A percentile compares a stretch with the other conserved stretches of the same genome.
phyloP scores from a whole-genome alignment of 2,888 invertebrate species.

The Erebia ligea region DNA sequence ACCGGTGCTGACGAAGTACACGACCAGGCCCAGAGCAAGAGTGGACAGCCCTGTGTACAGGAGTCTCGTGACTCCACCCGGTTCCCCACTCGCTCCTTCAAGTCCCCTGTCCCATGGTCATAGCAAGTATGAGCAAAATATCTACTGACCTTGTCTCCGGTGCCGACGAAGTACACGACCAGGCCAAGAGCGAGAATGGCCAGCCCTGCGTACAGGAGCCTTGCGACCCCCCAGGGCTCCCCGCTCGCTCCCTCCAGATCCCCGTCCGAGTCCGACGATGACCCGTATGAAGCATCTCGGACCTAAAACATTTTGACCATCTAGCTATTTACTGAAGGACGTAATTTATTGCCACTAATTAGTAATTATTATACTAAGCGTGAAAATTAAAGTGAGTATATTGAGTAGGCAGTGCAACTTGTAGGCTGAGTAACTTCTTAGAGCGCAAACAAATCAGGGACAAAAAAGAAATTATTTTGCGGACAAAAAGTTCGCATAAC shows the following conservation, averaged over 20 bases:
- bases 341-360: not conserved
- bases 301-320: conserved; percentile 79
- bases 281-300: conserved; percentile 92
- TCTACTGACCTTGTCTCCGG: conserved; percentile 88
- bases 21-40: too few relatives aligned
- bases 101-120: too few relatives aligned
- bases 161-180: conserved; percentile 94
- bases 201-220: conserved; percentile 92
- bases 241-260: conserved; percentile 87
- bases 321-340: not conserved
- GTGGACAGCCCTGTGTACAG: conserved; percentile 76
- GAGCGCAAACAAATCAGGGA: too few relatives aligned
- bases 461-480: too few relatives aligned
- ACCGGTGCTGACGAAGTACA: conserved; percentile 64
- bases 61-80: too few relatives aligned
- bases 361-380: too few relatives aligned
- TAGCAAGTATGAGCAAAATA: conserved; percentile 32
- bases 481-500: too few relatives aligned
- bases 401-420: too few relatives aligned
- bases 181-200: conserved; percentile 92
- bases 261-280: conserved; percentile 85
- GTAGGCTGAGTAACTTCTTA: too few relatives aligned
- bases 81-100: too few relatives aligned
- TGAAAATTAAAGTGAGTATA: too few relatives aligned
- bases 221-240: conserved; percentile 91